Percentiles rank a stretch among this genome's conserved stretches.
Conservation (phyloP, 2,888 invertebrate genomes). For the Gymnocheta viridis region DNA sequence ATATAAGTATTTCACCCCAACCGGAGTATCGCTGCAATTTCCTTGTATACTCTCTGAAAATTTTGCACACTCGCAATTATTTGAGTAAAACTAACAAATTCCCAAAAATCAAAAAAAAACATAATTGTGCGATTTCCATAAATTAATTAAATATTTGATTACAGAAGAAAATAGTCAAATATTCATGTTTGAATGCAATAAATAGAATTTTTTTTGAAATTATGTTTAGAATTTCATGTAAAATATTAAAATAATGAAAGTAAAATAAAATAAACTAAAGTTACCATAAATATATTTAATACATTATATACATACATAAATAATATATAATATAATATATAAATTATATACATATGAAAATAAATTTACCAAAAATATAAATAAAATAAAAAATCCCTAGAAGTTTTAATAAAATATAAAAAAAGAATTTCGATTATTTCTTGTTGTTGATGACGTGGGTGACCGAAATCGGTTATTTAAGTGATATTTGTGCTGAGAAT, state of each 20-base stretch:
- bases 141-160: constrained; percentile 32
- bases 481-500: too few relatives aligned
- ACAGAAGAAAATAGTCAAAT: constrained; percentile 17
- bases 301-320: constrained; percentile 70
- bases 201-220: constrained; percentile 52
- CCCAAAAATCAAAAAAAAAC: not conserved
- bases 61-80: not conserved
- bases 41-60: not conserved
- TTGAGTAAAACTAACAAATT: constrained; percentile 12
- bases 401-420: constrained; percentile 47
- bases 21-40: not conserved
- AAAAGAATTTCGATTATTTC: not conserved
- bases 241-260: constrained; percentile 66
- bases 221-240: constrained; percentile 72
- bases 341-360: constrained; percentile 72
- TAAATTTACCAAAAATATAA: constrained; percentile 70
- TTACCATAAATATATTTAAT: constrained; percentile 66
- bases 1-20: not conserved
- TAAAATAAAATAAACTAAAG: constrained; percentile 36
- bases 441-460: not conserved
- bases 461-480: too few relatives aligned
- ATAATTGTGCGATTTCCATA: constrained; percentile 16
- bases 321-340: constrained; percentile 70
- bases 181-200: constrained; percentile 35
- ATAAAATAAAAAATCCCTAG: constrained; percentile 57